Evolutionary conservation across 2,797 vertebrate species (phyloP), one percentile per base, ranked within the genome.

Genomic region (Rhinophrynus dorsalis): DNA sequence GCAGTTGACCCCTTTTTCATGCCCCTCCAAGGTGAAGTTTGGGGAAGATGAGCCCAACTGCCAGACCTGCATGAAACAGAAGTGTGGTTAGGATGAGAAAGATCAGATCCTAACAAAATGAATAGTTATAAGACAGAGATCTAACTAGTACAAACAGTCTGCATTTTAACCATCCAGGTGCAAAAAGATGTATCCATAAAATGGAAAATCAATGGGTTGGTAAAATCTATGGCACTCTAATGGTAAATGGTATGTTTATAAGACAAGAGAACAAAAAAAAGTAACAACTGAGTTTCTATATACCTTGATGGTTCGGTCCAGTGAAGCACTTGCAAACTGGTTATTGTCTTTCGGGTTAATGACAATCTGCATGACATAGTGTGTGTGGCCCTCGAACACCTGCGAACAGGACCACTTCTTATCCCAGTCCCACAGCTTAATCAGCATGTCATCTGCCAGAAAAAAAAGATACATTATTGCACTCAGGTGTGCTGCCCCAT

Each of bases 321-420:
- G 80, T 38, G 97, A 98, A 0, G 97, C 96, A 32, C 96, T 98
- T 50, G 97, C 97, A 89, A 99, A 99, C 85, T 99, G 97, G 76
- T 99, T 99, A 82, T 98, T 99, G 79, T 99, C 97, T 79, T 99
- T 99, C 1, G 97, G 97, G 82, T 99, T 99, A 79, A 99, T 98
- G 75, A 99, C 97, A 73, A 99, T 98, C 84, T 99, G 96, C 97
- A 99, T 99, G 58, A 99, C 96, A 0, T 99, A 99, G 81, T 99
- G 97, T 24, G 96, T 98, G 77, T 99, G 97, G 55, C 97, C 97
- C 83, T 99, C 97, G 89, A 99, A 99, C 72, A 99, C 96, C 78
- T 99, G 97, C 78, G 95, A 97, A 82, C 96, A 98, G 0, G 94
- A 90, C 97, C 97, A 99, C 73, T 99, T 99, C 82, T 98, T 98